Conservation (phyloP, 2,888 invertebrate species). For the Trachelus tabidus region DNA sequence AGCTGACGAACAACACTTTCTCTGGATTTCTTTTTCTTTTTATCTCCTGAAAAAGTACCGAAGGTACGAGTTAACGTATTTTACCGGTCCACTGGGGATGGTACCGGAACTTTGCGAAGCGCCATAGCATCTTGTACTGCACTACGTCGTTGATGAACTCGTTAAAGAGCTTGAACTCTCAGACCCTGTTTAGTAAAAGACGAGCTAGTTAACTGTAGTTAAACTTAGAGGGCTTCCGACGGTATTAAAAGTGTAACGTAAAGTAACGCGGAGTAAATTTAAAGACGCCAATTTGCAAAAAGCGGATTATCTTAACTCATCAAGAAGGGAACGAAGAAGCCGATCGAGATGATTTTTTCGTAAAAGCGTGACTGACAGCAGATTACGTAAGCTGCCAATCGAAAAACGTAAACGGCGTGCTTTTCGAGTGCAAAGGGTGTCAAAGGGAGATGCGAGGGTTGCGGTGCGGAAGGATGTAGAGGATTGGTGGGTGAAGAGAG, state of each 20-base stretch:
- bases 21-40: not conserved
- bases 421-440: not conserved
- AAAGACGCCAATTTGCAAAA: not conserved
- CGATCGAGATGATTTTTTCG: not conserved
- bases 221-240: not conserved
- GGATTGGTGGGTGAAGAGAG: not conserved
- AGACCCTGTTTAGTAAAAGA: not conserved
- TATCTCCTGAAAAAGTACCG: not conserved
- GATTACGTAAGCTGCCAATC: not conserved
- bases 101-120: not conserved
- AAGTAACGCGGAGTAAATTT: not conserved
- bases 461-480: not conserved
- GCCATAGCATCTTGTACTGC: not conserved
- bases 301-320: not conserved
- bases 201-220: not conserved
- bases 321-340: not conserved
- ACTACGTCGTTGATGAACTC: not conserved
- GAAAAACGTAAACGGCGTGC: not conserved
- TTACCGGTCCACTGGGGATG: not conserved
- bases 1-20: not conserved
- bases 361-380: not conserved
- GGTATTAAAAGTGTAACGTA: not conserved
- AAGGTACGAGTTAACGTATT: not conserved
- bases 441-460: not conserved
- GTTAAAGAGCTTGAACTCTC: not conserved